Conservation (phyloP, 2,113 vertebrate species). For the Platichthys flesus region DNA sequence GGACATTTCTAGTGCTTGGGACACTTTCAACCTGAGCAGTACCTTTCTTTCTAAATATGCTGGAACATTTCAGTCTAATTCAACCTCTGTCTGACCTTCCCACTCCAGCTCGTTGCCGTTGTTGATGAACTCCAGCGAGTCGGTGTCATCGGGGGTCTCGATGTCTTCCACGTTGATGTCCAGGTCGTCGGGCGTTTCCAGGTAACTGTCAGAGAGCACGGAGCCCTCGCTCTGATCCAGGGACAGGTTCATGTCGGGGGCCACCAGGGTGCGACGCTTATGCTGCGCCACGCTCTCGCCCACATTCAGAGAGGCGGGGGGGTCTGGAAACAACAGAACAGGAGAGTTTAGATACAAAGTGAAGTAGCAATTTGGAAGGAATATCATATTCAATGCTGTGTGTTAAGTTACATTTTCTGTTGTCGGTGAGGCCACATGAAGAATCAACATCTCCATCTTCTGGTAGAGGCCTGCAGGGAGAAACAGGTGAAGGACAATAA, state of each 20-base stretch:
- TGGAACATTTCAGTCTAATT: neutral
- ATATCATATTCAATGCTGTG: neutral
- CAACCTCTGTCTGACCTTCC: conserved; percentile 89
- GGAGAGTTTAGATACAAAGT: neutral
- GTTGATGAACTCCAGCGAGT: conserved; percentile 93
- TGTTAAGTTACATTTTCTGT: conserved; percentile 85
- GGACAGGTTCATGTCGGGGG: conserved; percentile 95
- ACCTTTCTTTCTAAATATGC: no score
- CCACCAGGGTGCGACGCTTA: conserved; percentile 91
- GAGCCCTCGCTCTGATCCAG: conserved; percentile 97
- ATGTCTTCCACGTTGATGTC: conserved; percentile 98
- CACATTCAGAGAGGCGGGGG: conserved; percentile 87
- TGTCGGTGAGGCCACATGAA: conserved; percentile 84
- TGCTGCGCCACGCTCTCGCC: conserved; percentile 77
- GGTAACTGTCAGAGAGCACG: conserved; percentile 90
- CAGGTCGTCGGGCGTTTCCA: conserved; percentile 93
- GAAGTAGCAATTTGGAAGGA: neutral
- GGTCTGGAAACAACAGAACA: conserved; percentile 77
- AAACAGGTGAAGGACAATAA: neutral
- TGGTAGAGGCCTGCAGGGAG: conserved; percentile 84
- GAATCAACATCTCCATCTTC: conserved; percentile 88
- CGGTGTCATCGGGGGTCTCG: conserved; percentile 94
- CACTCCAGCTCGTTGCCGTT: conserved; percentile 95
- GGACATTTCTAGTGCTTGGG: no score
- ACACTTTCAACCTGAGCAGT: no score